Conservation (phyloP, 2,797 vertebrate species). For the Poecile montanus region DNA sequence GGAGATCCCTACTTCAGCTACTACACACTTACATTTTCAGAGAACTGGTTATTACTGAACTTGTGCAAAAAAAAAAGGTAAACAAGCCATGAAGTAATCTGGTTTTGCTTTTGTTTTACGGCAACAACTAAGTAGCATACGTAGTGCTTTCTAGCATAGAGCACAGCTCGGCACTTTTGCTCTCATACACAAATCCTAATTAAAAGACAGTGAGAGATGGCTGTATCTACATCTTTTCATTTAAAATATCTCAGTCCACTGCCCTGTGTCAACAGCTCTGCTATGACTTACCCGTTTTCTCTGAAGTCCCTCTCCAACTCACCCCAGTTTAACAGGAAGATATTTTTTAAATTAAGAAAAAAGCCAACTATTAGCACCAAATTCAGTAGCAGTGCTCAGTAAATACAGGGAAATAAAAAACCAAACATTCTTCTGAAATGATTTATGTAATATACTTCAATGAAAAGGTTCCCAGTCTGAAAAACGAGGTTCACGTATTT, state of each 20-base stretch:
- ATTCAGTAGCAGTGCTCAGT: background rate
- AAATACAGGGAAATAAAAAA: background rate
- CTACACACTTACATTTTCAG: background rate
- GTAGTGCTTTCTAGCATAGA: background rate
- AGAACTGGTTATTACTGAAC: background rate
- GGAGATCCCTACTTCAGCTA: background rate
- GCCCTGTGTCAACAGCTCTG: background rate
- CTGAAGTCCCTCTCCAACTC: background rate
- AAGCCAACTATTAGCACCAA: background rate
- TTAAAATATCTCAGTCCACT: background rate
- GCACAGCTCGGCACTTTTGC: background rate
- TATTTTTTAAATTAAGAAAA: background rate
- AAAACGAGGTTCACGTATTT: too few relatives aligned
- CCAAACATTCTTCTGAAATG: background rate
- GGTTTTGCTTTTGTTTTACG: background rate
- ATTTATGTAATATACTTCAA: background rate
- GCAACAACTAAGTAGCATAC: background rate
- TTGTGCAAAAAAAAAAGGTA: background rate
- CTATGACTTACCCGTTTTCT: background rate
- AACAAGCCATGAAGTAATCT: background rate
- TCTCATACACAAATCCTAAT: background rate
- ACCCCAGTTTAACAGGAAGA: background rate
- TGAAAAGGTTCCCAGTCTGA: background rate
- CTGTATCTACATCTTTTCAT: background rate
- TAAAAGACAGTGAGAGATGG: background rate